These are phyloP conservation scores for Monopis laevigella DNA, from an alignment of 2,888 invertebrate genomes.

Conservation along the genomic window DNA sequence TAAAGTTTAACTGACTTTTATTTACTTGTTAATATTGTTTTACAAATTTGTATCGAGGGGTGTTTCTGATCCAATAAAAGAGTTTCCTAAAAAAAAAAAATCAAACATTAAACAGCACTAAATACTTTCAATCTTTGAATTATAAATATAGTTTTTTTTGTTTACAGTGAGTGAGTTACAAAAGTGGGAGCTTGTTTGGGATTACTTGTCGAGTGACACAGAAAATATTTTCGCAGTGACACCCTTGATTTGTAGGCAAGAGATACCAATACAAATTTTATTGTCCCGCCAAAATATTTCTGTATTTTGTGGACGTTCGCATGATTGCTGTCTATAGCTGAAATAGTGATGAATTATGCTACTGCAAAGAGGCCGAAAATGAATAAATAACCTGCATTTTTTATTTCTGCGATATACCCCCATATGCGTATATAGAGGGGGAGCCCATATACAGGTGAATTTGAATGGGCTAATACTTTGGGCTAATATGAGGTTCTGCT, in stretches of 20 bases:
- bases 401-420: no score
- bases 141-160: no score
- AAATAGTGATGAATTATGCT: neutral
- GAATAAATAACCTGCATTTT: neutral
- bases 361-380: constrained; percentile 3
- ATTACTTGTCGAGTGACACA: constrained; percentile 1
- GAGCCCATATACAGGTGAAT: no score
- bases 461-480: neutral
- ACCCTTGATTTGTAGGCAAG: constrained; percentile 7
- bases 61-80: no score
- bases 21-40: no score
- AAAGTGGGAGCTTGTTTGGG: neutral
- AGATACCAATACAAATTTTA: constrained; percentile 3
- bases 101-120: neutral
- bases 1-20: no score
- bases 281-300: constrained; percentile 6
- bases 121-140: no score
- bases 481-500: neutral
- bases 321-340: constrained; percentile 5
- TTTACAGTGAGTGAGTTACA: neutral
- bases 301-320: neutral
- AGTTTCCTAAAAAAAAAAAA: neutral
- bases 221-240: constrained; percentile 1
- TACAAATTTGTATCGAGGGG: no score
- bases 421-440: no score